These are phyloP conservation scores for Campoletis sonorensis DNA, from an alignment of 1,140 invertebrate genomes.

Conservation along the genomic window DNA sequence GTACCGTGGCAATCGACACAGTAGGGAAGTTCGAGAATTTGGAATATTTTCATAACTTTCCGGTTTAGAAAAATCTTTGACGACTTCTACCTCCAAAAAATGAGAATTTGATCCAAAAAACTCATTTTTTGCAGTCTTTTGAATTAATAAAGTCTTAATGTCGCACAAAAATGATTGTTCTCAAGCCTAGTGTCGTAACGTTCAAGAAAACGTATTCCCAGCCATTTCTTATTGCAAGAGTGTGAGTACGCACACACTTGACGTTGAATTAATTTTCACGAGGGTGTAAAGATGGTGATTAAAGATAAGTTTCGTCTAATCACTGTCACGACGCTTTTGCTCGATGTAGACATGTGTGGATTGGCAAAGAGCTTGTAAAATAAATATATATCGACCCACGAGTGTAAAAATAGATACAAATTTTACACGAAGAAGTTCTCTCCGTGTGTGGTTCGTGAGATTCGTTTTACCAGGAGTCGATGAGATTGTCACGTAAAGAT, in stretches of 20 bases:
- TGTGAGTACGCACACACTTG: background rate
- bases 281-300: constrained; percentile 44
- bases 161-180: background rate
- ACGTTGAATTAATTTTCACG: constrained; percentile 42
- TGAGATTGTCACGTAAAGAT: constrained; percentile 45
- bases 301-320: constrained; percentile 40
- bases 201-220: background rate
- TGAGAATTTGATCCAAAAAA: no score
- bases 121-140: no score
- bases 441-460: background rate
- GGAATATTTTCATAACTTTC: no score
- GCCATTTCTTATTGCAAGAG: no score
- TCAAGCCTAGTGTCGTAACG: background rate
- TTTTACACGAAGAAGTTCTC: background rate
- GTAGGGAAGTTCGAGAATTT: no score
- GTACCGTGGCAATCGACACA: no score
- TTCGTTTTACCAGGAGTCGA: constrained; percentile 21
- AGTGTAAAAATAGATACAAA: background rate
- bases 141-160: background rate
- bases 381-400: background rate
- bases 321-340: constrained; percentile 23
- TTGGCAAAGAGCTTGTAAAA: background rate
- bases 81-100: no score
- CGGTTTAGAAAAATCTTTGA: no score
- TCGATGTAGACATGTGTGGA: background rate